These are phyloP conservation scores for Glareola pratincola DNA, from an alignment of 2,113 vertebrate genomes.

Conservation along the genomic window DNA sequence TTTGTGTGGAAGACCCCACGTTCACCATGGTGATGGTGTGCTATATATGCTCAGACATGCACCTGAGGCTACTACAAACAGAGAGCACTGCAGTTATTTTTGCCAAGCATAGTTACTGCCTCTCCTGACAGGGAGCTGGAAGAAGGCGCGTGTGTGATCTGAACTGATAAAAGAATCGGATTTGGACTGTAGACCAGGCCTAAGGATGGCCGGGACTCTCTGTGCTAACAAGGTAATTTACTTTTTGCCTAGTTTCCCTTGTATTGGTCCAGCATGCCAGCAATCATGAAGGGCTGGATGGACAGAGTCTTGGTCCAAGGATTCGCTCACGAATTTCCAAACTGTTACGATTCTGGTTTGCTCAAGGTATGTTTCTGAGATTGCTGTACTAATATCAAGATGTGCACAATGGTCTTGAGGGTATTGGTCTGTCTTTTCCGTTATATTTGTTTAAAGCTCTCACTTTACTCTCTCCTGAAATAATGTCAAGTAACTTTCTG, in stretches of 20 bases:
- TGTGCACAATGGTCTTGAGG: neutral
- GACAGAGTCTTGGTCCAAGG: constrained; percentile 77
- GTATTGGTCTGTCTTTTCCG: neutral
- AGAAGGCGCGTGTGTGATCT: neutral
- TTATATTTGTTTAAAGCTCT: neutral
- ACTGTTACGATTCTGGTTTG: constrained; percentile 53
- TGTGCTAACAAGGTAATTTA: neutral
- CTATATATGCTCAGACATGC: neutral
- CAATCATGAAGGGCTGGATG: constrained; percentile 80
- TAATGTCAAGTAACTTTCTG: neutral
- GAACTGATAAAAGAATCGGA: neutral
- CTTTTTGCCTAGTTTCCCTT: constrained; percentile 72
- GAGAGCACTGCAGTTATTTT: neutral
- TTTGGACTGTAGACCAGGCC: neutral
- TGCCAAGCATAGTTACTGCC: neutral
- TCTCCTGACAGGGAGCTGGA: neutral
- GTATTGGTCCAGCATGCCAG: constrained; percentile 78
- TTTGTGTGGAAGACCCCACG: neutral
- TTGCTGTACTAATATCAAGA: neutral
- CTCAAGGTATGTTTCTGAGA: constrained; percentile 64
- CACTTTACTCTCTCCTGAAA: neutral
- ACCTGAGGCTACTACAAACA: neutral
- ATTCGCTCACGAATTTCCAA: constrained; percentile 69
- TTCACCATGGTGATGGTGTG: neutral
- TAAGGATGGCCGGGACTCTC: neutral